Conservation (phyloP, 2,888 invertebrate genomes). For the Ferdinandea cuprea region DNA sequence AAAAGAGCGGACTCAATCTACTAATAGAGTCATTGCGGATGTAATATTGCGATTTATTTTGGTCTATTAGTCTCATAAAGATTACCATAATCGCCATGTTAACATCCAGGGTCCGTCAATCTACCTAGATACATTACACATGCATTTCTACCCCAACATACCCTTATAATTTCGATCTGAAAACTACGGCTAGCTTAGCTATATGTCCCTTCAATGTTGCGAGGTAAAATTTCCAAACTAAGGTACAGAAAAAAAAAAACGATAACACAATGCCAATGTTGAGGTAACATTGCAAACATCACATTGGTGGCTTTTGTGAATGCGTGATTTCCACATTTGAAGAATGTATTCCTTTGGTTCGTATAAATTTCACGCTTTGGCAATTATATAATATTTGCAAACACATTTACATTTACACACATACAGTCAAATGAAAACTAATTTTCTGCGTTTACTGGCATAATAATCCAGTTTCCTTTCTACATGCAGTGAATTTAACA, state of each 20-base stretch:
- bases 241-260: conserved; percentile 7
- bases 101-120: conserved; percentile 17
- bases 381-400: conserved; percentile 69
- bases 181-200: background rate
- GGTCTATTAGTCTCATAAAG: conserved; percentile 26
- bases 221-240: conserved; percentile 12
- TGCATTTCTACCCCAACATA: conserved; percentile 25
- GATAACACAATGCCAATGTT: conserved; percentile 53
- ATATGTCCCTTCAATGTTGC: conserved; percentile 25
- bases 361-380: conserved; percentile 69
- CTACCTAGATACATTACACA: background rate
- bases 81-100: conserved; percentile 61
- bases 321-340: conserved; percentile 54
- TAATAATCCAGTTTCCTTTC: conserved; percentile 31
- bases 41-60: conserved; percentile 1
- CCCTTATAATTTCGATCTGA: conserved; percentile 23
- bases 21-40: background rate
- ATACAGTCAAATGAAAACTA: background rate
- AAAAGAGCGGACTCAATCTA: background rate
- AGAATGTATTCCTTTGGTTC: conserved; percentile 37
- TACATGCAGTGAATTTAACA: conserved; percentile 44
- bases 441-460: conserved; percentile 30
- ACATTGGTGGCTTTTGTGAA: conserved; percentile 48
- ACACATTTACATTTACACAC: conserved; percentile 29
- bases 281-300: conserved; percentile 63